Evolutionary conservation across 2,888 invertebrate species (phyloP), one percentile per base, ranked within the genome.

Genomic region (Eristalis intricaria): DNA sequence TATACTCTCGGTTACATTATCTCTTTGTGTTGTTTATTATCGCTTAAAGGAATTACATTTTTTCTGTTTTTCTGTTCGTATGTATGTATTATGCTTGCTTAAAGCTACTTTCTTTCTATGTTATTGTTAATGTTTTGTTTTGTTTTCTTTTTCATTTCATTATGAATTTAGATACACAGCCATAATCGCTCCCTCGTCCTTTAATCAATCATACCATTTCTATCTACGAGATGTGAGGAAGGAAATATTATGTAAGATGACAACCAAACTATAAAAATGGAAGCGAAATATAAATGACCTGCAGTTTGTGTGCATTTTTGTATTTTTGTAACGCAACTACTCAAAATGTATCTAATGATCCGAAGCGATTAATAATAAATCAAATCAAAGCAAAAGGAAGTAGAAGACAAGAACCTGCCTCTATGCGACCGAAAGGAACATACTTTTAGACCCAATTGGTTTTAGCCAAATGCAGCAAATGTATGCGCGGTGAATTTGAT

Each of bases 81-180:
- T 43, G 64, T 71, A 2, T n/a, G n/a, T n/a, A n/a, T n/a, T n/a
- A n/a, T 15, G 61, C 63, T 19, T 65, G 7, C 11, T 40, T 74
- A 58, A n/a, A 66, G 22, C 40, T 35, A 43, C 43, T 22, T 26
- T 58, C 43, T 22, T 26, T 58, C 61, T 60, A 63, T 35, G 23
- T 61, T 50, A 73, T 29, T 73, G 40, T 35, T 70, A 50, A 43
- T 43, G n/a, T n/a, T n/a, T n/a, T n/a, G n/a, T n/a, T n/a, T 15
- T n/a, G 7, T 50, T 50, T 19, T 50, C n/a, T 50, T 5, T 19
- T 19, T 19, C 19, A 19, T 65, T 65, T 65, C n/a, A 43, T 38
- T 66, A 60, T 66, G 60, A 60, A 63, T 40, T 56, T 81, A 63
- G 65, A 78, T 74, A 84, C 84, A 84, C 84, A 84, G 84, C 84